A percentile compares a stretch with the other conserved stretches of the same genome.
Evolutionary conservation across 92 coral and sea anemone genomes (phyloP).

Genomic region (Siderastrea radians): DNA sequence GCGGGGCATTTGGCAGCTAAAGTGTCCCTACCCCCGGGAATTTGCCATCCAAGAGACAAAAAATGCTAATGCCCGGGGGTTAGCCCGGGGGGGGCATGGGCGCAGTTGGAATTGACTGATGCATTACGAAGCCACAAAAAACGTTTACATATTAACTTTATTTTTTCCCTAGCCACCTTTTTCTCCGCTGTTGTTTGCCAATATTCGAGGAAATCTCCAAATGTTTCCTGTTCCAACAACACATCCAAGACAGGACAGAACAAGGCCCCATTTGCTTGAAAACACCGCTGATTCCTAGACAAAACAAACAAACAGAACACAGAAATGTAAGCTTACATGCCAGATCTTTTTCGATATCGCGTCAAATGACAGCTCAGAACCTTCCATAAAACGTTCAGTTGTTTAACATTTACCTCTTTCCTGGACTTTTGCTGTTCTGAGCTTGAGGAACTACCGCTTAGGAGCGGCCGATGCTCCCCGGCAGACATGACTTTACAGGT

Average conservation of each 20-base stretch:
- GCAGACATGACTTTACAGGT: neutral
- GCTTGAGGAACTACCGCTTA: neutral
- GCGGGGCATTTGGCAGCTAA: no score
- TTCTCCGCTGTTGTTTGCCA: constrained; percentile 86
- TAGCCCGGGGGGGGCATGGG: no score
- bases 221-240: constrained; percentile 89
- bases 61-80: no score
- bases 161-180: constrained; percentile 45
- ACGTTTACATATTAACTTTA: neutral
- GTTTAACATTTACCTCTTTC: neutral
- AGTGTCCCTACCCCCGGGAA: no score
- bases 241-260: constrained; percentile 88
- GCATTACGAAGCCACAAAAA: no score
- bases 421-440: constrained; percentile 1
- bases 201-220: constrained; percentile 92
- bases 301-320: neutral
- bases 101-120: no score
- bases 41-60: no score
- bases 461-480: constrained; percentile 3
- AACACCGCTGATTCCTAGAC: constrained; percentile 36
- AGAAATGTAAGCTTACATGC: neutral
- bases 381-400: no score
- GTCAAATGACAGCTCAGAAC: neutral
- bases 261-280: constrained; percentile 76
- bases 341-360: no score